Percentiles rank a stretch among this genome's conserved stretches.
Evolutionary conservation across 64 coral and sea anemone species (phyloP).

Genomic region (Montipora capricornis): DNA sequence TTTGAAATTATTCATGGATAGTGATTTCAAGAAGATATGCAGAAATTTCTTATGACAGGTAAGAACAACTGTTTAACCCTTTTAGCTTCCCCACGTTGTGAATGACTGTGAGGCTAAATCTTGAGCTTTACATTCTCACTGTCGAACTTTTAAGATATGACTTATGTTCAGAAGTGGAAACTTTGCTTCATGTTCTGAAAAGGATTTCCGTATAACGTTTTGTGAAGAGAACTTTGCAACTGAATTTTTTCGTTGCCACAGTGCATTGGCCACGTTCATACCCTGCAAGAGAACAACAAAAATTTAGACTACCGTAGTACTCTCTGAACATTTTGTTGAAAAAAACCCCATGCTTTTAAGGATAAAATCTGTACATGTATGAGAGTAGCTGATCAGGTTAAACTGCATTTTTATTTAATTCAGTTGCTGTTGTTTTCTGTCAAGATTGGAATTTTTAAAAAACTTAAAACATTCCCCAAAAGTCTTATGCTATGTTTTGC

Average conservation of each 20-base stretch:
- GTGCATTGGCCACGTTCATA: background rate
- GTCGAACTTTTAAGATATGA: constrained; percentile 20
- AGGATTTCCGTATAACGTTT: background rate
- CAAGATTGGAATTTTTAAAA: background rate
- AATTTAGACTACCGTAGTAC: too few species aligned
- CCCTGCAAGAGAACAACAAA: background rate
- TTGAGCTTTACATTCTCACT: background rate
- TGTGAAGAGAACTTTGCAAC: constrained; percentile 2
- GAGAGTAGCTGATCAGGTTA: too few species aligned
- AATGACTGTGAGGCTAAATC: background rate
- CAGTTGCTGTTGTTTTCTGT: too few species aligned
- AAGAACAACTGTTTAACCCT: background rate
- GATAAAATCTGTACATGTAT: too few species aligned
- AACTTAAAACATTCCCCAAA: too few species aligned
- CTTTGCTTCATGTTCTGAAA: constrained; percentile 14
- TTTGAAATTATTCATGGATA: background rate
- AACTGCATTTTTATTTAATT: too few species aligned
- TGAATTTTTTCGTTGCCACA: constrained; percentile 7
- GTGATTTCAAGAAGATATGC: background rate
- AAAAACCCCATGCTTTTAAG: too few species aligned
- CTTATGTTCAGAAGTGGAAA: constrained; percentile 24
- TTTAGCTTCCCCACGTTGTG: background rate
- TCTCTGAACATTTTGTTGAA: too few species aligned
- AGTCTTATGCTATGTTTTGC: too few species aligned
- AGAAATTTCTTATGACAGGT: background rate